Evolutionary conservation across 2,113 vertebrate species (phyloP).

Genomic region (Chionis minor): DNA sequence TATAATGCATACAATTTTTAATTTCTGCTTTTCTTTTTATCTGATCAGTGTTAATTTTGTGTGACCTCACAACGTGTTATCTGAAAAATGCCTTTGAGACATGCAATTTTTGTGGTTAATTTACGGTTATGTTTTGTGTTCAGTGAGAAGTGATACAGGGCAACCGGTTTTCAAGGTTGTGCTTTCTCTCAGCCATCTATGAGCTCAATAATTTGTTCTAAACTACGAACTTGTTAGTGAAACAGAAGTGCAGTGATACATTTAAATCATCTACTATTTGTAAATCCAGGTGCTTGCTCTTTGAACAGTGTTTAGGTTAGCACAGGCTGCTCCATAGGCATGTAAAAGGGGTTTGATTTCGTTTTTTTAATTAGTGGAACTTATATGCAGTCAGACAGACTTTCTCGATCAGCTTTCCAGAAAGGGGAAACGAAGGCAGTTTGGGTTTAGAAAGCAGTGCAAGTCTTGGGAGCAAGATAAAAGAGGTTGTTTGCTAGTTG

Average conservation of each 20-base stretch:
- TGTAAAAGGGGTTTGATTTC: background rate
- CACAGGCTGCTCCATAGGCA: background rate
- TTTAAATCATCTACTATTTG: background rate
- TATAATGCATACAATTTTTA: conserved; percentile 14
- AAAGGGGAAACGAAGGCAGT: background rate
- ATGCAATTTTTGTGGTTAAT: background rate
- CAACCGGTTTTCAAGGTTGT: background rate
- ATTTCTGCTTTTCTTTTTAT: conserved; percentile 47
- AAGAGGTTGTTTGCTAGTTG: background rate
- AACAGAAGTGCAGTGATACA: background rate
- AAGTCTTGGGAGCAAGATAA: background rate
- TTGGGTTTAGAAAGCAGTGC: background rate
- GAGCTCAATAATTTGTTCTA: background rate
- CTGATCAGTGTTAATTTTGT: conserved; percentile 46
- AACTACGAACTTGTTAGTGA: background rate
- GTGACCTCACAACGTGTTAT: background rate
- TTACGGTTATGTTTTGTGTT: background rate
- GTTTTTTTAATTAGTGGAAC: background rate
- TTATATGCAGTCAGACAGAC: background rate
- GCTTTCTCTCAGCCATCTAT: background rate
- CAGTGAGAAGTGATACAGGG: background rate
- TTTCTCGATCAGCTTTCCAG: background rate
- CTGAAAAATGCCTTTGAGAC: conserved; percentile 14
- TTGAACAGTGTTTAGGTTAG: background rate
- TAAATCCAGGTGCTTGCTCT: background rate